A percentile compares a stretch with the other conserved stretches of the same genome.
Conservation (phyloP, 2,797 vertebrate species). For the Enoplosus armatus region DNA sequence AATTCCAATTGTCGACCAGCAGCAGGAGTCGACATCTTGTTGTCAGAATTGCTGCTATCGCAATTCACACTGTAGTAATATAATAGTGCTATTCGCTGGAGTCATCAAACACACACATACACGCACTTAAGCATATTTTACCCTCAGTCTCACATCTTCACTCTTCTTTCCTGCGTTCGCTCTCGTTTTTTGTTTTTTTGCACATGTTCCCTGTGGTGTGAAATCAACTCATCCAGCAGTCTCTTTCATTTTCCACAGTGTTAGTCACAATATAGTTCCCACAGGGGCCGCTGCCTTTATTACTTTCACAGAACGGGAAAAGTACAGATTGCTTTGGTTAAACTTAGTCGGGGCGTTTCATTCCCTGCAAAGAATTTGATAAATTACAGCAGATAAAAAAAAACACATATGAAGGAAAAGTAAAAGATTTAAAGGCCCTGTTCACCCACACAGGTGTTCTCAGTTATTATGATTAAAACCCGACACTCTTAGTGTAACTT, state of each 20-base stretch:
- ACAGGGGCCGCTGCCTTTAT: slow-evolving; percentile 5
- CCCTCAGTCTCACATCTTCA: slow-evolving; percentile 28
- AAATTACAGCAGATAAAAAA: not conserved
- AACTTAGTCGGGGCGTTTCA: not conserved
- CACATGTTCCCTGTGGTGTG: slow-evolving; percentile 41
- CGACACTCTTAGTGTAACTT: not conserved
- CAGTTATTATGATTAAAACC: not conserved
- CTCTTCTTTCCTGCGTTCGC: not conserved
- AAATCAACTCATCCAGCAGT: slow-evolving; percentile 47
- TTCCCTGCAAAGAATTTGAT: slow-evolving; percentile 15
- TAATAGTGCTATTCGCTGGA: slow-evolving; percentile 17
- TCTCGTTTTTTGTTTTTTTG: not conserved
- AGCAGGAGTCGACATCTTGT: slow-evolving; percentile 4
- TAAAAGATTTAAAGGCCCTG: not conserved
- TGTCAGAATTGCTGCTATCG: not conserved
- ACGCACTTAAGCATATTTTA: slow-evolving; percentile 29
- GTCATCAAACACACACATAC: not conserved
- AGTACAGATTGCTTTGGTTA: slow-evolving; percentile 16
- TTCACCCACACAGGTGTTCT: not conserved
- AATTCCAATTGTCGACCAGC: slow-evolving; percentile 4
- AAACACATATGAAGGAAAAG: not conserved
- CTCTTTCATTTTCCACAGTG: slow-evolving; percentile 35
- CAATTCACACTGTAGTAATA: slow-evolving; percentile 4
- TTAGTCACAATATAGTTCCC: slow-evolving; percentile 31
- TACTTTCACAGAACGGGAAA: slow-evolving; percentile 14